Conservation (phyloP, 2,888 invertebrate species). For the Eupithecia abbreviata region DNA sequence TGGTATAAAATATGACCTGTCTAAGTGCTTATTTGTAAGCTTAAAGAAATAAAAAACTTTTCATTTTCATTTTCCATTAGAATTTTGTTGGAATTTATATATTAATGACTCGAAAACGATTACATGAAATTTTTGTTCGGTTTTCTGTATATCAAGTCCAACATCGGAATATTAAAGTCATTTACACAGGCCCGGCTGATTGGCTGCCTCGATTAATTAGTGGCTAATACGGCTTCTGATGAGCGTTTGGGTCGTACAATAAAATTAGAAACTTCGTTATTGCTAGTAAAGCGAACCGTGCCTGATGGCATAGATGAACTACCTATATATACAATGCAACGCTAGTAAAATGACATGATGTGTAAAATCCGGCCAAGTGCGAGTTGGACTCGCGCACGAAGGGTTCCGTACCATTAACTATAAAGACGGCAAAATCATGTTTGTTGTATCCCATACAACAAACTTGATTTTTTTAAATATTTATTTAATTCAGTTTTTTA, state of each 20-base stretch:
- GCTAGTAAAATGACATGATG: neutral
- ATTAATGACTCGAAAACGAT: neutral
- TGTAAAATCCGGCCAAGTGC: neutral
- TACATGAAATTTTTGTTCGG: neutral
- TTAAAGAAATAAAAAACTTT: no score
- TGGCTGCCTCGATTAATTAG: neutral
- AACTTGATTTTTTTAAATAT: no score
- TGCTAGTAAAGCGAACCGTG: neutral
- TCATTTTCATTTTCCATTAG: no score
- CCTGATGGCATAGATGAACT: neutral
- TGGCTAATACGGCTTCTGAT: slow-evolving; percentile 5
- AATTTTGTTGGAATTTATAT: no score
- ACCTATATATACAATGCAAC: neutral
- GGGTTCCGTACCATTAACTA: no score
- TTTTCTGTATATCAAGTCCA: neutral
- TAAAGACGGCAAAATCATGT: no score
- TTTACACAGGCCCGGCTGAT: neutral
- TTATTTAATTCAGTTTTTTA: no score
- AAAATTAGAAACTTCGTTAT: slow-evolving; percentile 12
- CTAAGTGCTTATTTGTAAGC: no score
- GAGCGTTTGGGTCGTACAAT: neutral
- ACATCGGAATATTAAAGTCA: neutral
- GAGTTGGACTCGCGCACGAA: no score
- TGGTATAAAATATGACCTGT: no score
- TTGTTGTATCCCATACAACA: no score